phyloP scores from a whole-genome alignment of 2,888 invertebrate species.

The Odontocerum albicorne region DNA sequence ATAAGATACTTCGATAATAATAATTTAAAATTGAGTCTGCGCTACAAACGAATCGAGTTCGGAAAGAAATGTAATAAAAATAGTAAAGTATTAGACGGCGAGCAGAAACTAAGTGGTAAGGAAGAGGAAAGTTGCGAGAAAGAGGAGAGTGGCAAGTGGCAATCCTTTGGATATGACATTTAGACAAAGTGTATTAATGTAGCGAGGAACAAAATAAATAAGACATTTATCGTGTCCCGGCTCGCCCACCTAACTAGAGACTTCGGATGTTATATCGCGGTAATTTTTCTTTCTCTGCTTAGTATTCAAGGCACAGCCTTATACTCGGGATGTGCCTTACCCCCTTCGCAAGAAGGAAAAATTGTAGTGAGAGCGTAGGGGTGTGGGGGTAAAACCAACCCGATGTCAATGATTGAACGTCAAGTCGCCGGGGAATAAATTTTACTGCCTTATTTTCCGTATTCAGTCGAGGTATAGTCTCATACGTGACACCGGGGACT shows the following conservation, averaged over 20 bases:
- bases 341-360: slow-evolving; percentile 21
- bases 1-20: no score
- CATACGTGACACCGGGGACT: slow-evolving; percentile 35
- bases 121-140: neutral
- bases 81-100: no score
- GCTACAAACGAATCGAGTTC: no score
- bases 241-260: slow-evolving; percentile 7
- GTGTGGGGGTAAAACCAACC: slow-evolving; percentile 37
- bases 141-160: neutral
- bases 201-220: slow-evolving; percentile 29
- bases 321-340: slow-evolving; percentile 23
- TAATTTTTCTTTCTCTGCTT: slow-evolving; percentile 51
- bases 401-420: slow-evolving; percentile 56
- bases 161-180: neutral
- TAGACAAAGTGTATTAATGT: neutral
- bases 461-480: slow-evolving; percentile 35
- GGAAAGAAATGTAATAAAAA: no score
- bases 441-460: slow-evolving; percentile 40
- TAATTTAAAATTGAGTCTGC: no score
- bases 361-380: slow-evolving; percentile 21
- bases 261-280: slow-evolving; percentile 42
- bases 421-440: slow-evolving; percentile 57
- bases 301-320: slow-evolving; percentile 47
- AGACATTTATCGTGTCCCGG: slow-evolving; percentile 21
- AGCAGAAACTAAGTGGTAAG: neutral